Evolutionary conservation across 2,888 invertebrate species (phyloP), one percentile per base, ranked within the genome.

Genomic region (Psococerastis gibbosa): DNA sequence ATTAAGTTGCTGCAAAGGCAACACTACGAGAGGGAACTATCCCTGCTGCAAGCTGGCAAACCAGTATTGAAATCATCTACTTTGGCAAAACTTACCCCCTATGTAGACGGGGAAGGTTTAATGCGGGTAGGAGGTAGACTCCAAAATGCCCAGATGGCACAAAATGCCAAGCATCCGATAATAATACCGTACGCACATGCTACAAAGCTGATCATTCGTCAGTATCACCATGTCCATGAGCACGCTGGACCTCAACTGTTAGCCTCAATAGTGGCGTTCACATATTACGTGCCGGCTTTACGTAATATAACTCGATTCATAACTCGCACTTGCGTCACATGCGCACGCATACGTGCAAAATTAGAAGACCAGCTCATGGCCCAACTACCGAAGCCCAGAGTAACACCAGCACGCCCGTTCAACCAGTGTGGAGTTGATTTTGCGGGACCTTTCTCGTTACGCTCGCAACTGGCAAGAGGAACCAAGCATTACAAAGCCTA

Each of bases 361-460:
- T 20, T 49, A 1, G 45, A 46, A 22, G 18, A 41, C 2, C 53
- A 56, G 42, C 47, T 56, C 4, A 59, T 57, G 57, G 53, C 56
- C 0, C 46, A 55, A 22, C 50, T 60, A 1, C 59, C 60, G 2
- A 4, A 20, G 2, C 52, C 53, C 3, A 46, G 60, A 44, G 46
- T 56, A 2, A 47, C 35, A 3, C 46, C 49, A 2, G 27, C 47
- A 3, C 41, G 48, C 0, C 53, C 57, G 2, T 60, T 60, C 47
- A 38, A 49, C 3, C 46, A 53, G 33, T 44, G 48, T 16, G 59
- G 57, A 9, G 38, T 60, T 1, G 60, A 60, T 41, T 56, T 51
- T n/a, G 54, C 53, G 18, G 57, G 59, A 3, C 58, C 57, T 0
- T 51, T 51, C 22, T 43, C 32, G 16, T 43, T 51, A n/a, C 45